Evolutionary conservation across 2,797 vertebrate species (phyloP), one percentile per base, ranked within the genome.

Genomic region (Tauraco hartlaubi): DNA sequence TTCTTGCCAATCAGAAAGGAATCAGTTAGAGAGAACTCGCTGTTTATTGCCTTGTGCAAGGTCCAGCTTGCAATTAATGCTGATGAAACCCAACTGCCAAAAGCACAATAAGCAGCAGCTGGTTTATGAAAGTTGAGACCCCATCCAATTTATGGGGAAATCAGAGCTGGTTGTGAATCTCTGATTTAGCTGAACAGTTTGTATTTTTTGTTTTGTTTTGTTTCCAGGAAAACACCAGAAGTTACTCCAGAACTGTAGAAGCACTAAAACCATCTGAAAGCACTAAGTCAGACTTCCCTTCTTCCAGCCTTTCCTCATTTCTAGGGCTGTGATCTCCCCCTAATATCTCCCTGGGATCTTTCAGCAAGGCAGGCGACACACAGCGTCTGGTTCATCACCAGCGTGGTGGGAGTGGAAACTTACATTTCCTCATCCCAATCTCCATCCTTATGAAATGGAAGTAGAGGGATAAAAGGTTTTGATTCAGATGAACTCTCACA

Each of bases 191-290:
- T 67, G 88, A 95, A 75, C 64, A 43, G 74, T 96, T 96, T 80
- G 63, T 39, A 67, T 73, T 90, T 96, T 86, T 93, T 81, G 72
- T 95, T 95, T 90, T 94, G 76, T 81, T 94, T 92, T 56, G 90
- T 90, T 97, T 92, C 92, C 86, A 95, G 91, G 94, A 97, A 97
- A 96, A 96, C 64, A 92, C 85, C 77, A 96, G 93, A 95, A 95
- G 88, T 96, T 85, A 74, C 80, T 95, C 72, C 92, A 95, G 61
- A 95, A 92, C 75, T 83, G 41, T 1, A 80, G 67, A 90, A 95
- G 46, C 64, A 51, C 71, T 90, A 69, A 95, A 94, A 76, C 76
- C 92, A 93, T 95, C 80, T 92, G 93, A 94, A 97, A 96, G 61
- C 90, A 88, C 56, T 95, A 95, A 83, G 77, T 49, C 85, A 95